phyloP scores from a whole-genome alignment of 2,113 vertebrate genomes.

The Poeciliopsis occidentalis region DNA sequence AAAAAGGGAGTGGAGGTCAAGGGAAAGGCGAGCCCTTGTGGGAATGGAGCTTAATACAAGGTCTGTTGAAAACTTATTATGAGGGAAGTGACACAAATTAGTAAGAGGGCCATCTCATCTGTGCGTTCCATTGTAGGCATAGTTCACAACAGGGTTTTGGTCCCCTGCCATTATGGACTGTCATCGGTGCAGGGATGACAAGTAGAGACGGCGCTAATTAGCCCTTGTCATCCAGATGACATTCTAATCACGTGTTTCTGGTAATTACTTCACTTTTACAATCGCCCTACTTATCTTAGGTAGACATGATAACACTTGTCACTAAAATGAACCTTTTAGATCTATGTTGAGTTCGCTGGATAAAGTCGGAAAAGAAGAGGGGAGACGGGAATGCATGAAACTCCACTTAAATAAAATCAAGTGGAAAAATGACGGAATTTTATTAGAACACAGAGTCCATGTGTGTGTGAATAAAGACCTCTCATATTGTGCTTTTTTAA shows the following conservation, averaged over 20 bases:
- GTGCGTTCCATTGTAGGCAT: conserved; percentile 43
- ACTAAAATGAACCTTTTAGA: conserved; percentile 66
- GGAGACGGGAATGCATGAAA: conserved; percentile 9
- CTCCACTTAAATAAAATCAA: conserved; percentile 3
- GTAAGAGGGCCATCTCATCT: conserved; percentile 54
- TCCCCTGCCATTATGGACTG: conserved; percentile 65
- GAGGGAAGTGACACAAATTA: conserved; percentile 74
- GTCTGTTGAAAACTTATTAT: conserved; percentile 54
- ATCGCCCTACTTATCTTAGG: conserved; percentile 59
- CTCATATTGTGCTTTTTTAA: too few relatives aligned
- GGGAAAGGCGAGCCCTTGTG: conserved; percentile 44
- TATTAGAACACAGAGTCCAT: too few relatives aligned
- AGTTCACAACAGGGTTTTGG: conserved; percentile 69
- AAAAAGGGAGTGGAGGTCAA: conserved; percentile 49
- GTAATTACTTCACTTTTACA: conserved; percentile 79
- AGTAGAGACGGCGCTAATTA: conserved; percentile 79
- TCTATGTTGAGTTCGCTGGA: conserved; percentile 47
- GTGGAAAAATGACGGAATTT: too few relatives aligned
- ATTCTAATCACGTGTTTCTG: conserved; percentile 80
- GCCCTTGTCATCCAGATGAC: conserved; percentile 77
- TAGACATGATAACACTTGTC: conserved; percentile 61
- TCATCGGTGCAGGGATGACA: conserved; percentile 60
- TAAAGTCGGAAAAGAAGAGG: conserved; percentile 2
- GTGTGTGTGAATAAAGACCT: too few relatives aligned
- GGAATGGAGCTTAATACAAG: conserved; percentile 46